Conservation (phyloP, 2,888 invertebrate genomes). For the Griposia aprilina region DNA sequence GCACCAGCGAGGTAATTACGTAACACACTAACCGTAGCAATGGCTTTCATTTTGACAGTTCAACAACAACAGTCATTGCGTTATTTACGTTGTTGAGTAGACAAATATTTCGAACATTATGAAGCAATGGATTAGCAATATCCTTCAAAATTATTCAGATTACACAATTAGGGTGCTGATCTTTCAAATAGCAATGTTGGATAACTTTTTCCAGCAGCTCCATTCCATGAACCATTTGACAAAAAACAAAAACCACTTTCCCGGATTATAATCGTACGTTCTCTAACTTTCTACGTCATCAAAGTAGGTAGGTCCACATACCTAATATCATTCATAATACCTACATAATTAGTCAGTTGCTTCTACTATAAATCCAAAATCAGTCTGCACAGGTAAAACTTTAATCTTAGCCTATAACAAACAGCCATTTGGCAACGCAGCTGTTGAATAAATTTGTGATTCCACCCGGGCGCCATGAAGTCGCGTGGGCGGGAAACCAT, state of each 20-base stretch:
- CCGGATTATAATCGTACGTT: constrained; percentile 3
- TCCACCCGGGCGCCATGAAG: constrained; percentile 85
- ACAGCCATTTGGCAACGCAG: constrained; percentile 74
- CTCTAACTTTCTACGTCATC: constrained; percentile 18
- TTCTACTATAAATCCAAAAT: background rate
- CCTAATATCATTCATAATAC: background rate
- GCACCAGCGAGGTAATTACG: no score
- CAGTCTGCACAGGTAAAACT: constrained; percentile 31
- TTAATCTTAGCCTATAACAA: constrained; percentile 55
- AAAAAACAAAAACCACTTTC: constrained; percentile 26
- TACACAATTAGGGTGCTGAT: background rate
- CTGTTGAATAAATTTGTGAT: constrained; percentile 81
- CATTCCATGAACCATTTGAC: constrained; percentile 26
- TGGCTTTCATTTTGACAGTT: no score
- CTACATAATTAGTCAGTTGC: background rate
- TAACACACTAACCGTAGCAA: no score
- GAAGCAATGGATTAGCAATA: no score
- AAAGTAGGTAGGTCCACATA: background rate
- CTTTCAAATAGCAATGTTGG: background rate
- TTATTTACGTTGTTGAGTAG: no score
- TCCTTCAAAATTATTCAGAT: no score
- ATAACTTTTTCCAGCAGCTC: constrained; percentile 1
- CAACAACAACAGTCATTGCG: no score
- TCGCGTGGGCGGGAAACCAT: constrained; percentile 90
- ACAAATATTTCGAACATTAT: no score